A percentile compares a stretch with the other conserved stretches of the same genome.
Evolutionary conservation across 2,113 vertebrate genomes (phyloP).

Genomic region (Calidris pugnax): DNA sequence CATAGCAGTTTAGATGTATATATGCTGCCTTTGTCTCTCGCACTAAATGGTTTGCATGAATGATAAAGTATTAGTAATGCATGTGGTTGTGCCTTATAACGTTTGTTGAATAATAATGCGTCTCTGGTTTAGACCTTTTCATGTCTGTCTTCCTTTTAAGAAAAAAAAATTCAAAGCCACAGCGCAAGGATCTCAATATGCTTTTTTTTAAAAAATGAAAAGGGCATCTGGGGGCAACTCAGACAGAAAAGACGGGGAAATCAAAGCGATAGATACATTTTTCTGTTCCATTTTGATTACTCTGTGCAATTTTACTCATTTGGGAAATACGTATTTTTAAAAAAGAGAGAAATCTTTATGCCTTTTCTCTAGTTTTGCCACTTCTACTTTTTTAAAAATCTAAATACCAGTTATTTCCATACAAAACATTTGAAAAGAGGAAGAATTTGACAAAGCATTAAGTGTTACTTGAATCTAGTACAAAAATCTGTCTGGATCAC

Average conservation of each 20-base stretch:
- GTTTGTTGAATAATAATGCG: slow-evolving; percentile 7
- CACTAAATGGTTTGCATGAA: background rate
- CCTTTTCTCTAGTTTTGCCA: background rate
- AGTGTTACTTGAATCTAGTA: background rate
- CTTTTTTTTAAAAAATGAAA: background rate
- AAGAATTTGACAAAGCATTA: background rate
- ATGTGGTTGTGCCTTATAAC: background rate
- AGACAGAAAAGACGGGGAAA: slow-evolving; percentile 25
- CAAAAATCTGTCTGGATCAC: background rate
- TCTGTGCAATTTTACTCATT: background rate
- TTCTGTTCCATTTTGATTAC: background rate
- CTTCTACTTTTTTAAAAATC: background rate
- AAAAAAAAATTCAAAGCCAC: background rate
- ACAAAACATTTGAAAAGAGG: background rate
- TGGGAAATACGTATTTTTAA: background rate
- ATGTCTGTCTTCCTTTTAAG: background rate
- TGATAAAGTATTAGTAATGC: slow-evolving; percentile 31
- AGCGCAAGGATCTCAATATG: background rate
- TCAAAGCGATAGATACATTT: background rate
- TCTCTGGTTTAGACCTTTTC: slow-evolving; percentile 3
- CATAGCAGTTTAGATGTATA: background rate
- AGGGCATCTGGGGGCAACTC: background rate
- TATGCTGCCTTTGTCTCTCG: slow-evolving; percentile 1
- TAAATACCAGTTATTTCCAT: background rate
- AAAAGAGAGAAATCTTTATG: background rate